Conservation (phyloP, 2,113 vertebrate species). For the Miniopterus natalensis region DNA sequence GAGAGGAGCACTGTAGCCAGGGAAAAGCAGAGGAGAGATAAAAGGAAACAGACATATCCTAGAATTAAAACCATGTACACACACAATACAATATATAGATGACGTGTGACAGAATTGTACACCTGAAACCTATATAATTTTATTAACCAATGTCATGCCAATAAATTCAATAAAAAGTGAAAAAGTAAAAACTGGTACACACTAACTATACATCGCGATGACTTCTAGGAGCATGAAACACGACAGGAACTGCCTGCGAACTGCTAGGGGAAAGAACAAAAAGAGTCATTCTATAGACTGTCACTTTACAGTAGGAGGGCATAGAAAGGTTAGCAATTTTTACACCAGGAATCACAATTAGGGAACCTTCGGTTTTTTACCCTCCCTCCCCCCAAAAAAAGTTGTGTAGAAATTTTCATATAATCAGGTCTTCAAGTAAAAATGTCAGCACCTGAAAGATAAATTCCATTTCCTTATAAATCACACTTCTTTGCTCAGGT, state of each 20-base stretch:
- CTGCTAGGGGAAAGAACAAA: neutral
- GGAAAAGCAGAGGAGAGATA: neutral
- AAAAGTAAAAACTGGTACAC: neutral
- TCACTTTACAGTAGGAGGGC: neutral
- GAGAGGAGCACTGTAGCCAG: neutral
- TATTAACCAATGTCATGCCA: too few relatives aligned
- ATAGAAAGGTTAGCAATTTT: neutral
- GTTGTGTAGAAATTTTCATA: neutral
- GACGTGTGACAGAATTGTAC: too few relatives aligned
- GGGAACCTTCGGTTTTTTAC: neutral
- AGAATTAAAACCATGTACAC: neutral
- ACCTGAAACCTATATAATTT: too few relatives aligned
- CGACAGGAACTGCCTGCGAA: neutral
- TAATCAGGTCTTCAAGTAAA: neutral
- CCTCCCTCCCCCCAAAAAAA: neutral
- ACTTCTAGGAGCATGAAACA: neutral
- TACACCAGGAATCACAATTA: conserved; percentile 16
- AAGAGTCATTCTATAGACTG: neutral
- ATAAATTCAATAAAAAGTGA: too few relatives aligned
- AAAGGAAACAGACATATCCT: neutral
- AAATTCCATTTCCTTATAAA: conserved; percentile 46
- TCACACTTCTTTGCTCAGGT: neutral
- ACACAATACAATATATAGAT: too few relatives aligned
- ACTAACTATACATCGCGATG: neutral
- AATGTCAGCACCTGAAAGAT: neutral